These are phyloP conservation scores for Gastracanthus pulcherrimus DNA, from an alignment of 2,888 invertebrate genomes.

Conservation along the genomic window DNA sequence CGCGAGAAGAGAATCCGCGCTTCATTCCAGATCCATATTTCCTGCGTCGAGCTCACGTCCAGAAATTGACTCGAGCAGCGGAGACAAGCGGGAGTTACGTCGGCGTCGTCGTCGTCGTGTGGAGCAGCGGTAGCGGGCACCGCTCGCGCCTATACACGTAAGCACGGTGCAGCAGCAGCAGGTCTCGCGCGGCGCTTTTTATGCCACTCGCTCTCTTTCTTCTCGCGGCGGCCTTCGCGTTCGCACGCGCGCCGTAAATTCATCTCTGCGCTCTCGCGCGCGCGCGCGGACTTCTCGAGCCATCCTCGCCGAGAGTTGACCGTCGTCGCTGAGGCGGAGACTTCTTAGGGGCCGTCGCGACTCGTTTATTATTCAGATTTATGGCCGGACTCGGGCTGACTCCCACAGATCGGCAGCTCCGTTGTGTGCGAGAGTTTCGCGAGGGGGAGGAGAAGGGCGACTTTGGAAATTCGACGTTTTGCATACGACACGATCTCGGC, in stretches of 20 bases:
- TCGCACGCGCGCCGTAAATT: slow-evolving; percentile 72
- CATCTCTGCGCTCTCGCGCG: slow-evolving; percentile 66
- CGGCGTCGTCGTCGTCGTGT: background rate
- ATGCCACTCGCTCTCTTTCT: slow-evolving; percentile 4
- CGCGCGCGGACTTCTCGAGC: slow-evolving; percentile 73
- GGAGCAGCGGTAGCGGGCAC: background rate
- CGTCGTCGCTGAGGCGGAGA: slow-evolving; percentile 75
- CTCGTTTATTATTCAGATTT: slow-evolving; percentile 78
- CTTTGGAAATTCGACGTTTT: slow-evolving; percentile 77
- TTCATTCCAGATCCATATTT: slow-evolving; percentile 21
- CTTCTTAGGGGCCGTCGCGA: slow-evolving; percentile 77
- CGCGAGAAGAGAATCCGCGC: too few relatives aligned
- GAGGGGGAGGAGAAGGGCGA: slow-evolving; percentile 26
- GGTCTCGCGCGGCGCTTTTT: slow-evolving; percentile 36
- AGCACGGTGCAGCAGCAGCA: slow-evolving; percentile 52
- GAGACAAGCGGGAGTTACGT: too few relatives aligned
- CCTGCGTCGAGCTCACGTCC: background rate
- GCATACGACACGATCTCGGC: slow-evolving; percentile 75
- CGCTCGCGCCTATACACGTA: background rate
- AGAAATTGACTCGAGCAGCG: background rate
- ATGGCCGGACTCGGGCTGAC: slow-evolving; percentile 75
- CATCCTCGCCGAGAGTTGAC: slow-evolving; percentile 60
- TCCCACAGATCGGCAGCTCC: slow-evolving; percentile 77
- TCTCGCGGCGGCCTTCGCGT: background rate
- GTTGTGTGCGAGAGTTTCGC: slow-evolving; percentile 31